phyloP scores from a whole-genome alignment of 2,888 invertebrate genomes.

The Meganola albula region DNA sequence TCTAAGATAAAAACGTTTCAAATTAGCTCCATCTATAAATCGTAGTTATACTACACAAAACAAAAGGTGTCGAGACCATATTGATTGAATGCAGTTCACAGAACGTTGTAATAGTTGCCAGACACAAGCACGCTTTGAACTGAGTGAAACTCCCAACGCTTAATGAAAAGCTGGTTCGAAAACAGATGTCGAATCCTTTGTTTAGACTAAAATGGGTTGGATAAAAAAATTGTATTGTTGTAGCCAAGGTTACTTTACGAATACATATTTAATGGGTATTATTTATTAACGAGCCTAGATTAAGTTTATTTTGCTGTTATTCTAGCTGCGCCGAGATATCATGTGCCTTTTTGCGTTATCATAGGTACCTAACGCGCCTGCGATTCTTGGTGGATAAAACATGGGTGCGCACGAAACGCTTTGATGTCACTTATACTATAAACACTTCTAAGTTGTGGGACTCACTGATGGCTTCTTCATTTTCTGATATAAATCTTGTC shows the following conservation, averaged over 20 bases:
- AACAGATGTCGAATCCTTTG: conserved; percentile 39
- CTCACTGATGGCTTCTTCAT: too few relatives aligned
- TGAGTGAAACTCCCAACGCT: conserved; percentile 29
- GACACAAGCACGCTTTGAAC: conserved; percentile 36
- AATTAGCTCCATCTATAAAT: conserved; percentile 12
- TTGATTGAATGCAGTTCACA: conserved; percentile 39
- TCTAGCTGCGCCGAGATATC: too few relatives aligned
- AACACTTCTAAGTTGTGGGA: too few relatives aligned
- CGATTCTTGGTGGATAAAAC: too few relatives aligned
- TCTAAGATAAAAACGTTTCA: conserved; percentile 3
- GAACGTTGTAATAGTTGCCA: conserved; percentile 40
- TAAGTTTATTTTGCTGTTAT: too few relatives aligned
- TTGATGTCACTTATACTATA: too few relatives aligned
- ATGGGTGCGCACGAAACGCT: too few relatives aligned
- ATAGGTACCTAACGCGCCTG: too few relatives aligned
- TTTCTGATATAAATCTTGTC: too few relatives aligned
- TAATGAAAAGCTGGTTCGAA: conserved; percentile 46
- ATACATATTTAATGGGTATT: too few relatives aligned
- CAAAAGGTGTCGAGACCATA: conserved; percentile 34
- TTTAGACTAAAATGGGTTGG: conserved; percentile 39
- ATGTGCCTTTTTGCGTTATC: too few relatives aligned
- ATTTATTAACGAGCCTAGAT: too few relatives aligned
- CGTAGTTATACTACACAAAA: conserved; percentile 25
- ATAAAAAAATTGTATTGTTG: not conserved
- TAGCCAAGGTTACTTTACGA: not conserved